phyloP scores from a whole-genome alignment of 2,888 invertebrate species.

The Graphium colonna region DNA sequence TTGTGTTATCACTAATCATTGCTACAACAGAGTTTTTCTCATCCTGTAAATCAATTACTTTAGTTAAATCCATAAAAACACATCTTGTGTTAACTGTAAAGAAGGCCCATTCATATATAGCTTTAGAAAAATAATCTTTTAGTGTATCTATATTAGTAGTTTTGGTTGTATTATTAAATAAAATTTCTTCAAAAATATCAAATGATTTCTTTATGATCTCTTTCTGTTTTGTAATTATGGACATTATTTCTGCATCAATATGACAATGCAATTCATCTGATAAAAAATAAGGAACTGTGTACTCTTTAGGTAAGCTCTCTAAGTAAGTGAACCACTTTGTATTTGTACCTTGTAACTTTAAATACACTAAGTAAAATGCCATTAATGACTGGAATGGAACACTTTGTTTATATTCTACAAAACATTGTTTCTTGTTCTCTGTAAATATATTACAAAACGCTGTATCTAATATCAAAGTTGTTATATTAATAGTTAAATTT shows the following conservation, averaged over 20 bases:
- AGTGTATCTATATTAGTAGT: constrained; percentile 61
- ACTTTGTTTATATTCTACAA: constrained; percentile 50
- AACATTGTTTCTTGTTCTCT: constrained; percentile 65
- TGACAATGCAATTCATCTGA: constrained; percentile 71
- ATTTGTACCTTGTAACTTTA: constrained; percentile 76
- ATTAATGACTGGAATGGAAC: constrained; percentile 86
- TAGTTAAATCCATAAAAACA: constrained; percentile 84
- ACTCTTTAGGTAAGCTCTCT: constrained; percentile 83
- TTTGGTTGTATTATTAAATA: constrained; percentile 50
- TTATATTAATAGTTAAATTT: constrained; percentile 79
- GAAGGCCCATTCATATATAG: constrained; percentile 88
- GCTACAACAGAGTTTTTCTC: constrained; percentile 55
- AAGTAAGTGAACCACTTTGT: constrained; percentile 84
- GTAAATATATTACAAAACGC: constrained; percentile 73
- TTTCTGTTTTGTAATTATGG: constrained; percentile 74
- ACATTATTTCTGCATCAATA: constrained; percentile 79
- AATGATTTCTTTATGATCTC: constrained; percentile 65
- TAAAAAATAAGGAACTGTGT: constrained; percentile 85
- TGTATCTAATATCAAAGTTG: constrained; percentile 76
- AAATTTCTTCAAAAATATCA: constrained; percentile 66
- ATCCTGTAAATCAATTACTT: constrained; percentile 63
- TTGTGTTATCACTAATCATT: constrained; percentile 79
- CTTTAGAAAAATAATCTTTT: constrained; percentile 66
- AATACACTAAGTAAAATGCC: constrained; percentile 85
- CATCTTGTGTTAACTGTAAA: constrained; percentile 92